Evolutionary conservation across 2,113 vertebrate genomes (phyloP).

Genomic region (Centropristis striata): DNA sequence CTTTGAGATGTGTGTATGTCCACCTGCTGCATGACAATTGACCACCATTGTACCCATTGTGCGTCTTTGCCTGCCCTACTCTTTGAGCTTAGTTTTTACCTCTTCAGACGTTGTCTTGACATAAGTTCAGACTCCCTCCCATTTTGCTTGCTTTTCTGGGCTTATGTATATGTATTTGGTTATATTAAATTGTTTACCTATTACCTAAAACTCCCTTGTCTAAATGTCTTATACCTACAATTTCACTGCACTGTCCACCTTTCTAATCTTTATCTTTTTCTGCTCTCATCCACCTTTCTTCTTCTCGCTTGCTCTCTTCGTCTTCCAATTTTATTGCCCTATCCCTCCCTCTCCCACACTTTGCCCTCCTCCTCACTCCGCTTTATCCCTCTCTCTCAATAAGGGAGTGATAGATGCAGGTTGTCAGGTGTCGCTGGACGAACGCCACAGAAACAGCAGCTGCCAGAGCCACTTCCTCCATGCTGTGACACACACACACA

Average conservation of each 20-base stretch:
- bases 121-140: neutral
- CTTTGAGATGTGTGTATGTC: slow-evolving; percentile 70
- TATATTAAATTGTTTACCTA: no score
- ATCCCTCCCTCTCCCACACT: slow-evolving; percentile 53
- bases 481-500: slow-evolving; percentile 69
- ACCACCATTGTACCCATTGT: slow-evolving; percentile 42
- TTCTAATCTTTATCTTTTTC: neutral
- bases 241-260: neutral
- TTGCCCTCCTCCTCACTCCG: slow-evolving; percentile 58
- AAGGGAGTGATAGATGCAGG: slow-evolving; percentile 90
- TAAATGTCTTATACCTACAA: neutral
- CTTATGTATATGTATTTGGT: no score
- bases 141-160: neutral
- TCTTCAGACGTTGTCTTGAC: neutral
- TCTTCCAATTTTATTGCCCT: slow-evolving; percentile 55
- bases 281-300: slow-evolving; percentile 20
- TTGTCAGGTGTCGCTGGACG: slow-evolving; percentile 87
- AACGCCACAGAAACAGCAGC: slow-evolving; percentile 86
- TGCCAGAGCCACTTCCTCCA: slow-evolving; percentile 85
- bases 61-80: slow-evolving; percentile 2
- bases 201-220: no score
- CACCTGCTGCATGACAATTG: slow-evolving; percentile 80
- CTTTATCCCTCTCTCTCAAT: slow-evolving; percentile 89
- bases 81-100: slow-evolving; percentile 2
- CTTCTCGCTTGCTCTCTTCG: slow-evolving; percentile 24